These are phyloP conservation scores for Baccha elongata DNA, from an alignment of 2,888 invertebrate species.

Conservation along the genomic window DNA sequence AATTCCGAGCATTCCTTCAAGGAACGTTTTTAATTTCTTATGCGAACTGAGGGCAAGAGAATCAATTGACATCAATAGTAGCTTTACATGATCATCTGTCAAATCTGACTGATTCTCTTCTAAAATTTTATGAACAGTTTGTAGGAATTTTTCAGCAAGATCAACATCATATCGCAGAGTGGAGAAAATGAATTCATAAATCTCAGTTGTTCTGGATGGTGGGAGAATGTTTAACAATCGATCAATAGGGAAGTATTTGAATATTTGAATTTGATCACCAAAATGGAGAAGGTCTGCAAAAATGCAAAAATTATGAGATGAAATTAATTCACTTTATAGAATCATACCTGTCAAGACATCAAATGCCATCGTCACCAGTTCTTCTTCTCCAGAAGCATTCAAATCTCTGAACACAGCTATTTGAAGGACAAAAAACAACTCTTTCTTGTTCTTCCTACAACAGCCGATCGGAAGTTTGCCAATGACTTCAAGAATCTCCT, in stretches of 20 bases:
- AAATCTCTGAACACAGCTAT: conserved; percentile 78
- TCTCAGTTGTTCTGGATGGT: conserved; percentile 73
- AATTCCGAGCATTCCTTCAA: conserved; percentile 68
- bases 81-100: conserved; percentile 75
- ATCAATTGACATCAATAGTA: conserved; percentile 78
- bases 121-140: conserved; percentile 74
- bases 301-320: background rate
- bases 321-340: too few species aligned
- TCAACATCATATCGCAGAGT: conserved; percentile 75
- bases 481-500: conserved; percentile 75
- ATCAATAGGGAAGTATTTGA: conserved; percentile 76
- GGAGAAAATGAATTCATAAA: conserved; percentile 79
- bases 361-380: conserved; percentile 69
- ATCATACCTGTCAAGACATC: conserved; percentile 75
- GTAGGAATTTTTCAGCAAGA: conserved; percentile 76
- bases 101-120: conserved; percentile 61
- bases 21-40: conserved; percentile 75
- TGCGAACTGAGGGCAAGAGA: conserved; percentile 75
- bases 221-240: conserved; percentile 77
- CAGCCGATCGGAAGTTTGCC: conserved; percentile 77
- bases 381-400: conserved; percentile 70
- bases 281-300: conserved; percentile 79
- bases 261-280: conserved; percentile 78
- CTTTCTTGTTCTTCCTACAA: conserved; percentile 76
- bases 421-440: conserved; percentile 77